Conservation (phyloP, 2,113 vertebrate species). For the Oxyura jamaicensis region DNA sequence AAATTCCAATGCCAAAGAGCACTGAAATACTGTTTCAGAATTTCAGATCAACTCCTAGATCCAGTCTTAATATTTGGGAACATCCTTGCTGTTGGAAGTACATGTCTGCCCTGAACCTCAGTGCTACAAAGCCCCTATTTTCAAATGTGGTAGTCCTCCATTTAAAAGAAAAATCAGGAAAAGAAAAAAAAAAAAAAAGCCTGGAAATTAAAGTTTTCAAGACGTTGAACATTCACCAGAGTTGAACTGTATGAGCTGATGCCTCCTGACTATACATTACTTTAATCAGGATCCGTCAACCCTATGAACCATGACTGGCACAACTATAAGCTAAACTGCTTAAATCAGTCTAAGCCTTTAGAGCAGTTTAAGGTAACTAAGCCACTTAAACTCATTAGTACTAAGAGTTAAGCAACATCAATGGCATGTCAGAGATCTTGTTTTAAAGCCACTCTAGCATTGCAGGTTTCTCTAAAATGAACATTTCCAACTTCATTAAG, state of each 20-base stretch:
- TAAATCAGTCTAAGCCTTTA: background rate
- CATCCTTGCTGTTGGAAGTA: background rate
- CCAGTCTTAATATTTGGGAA: background rate
- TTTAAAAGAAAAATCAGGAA: background rate
- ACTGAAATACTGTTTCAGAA: background rate
- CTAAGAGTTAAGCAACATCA: constrained; percentile 11
- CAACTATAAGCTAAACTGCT: constrained; percentile 1
- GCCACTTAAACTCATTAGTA: background rate
- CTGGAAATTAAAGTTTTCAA: background rate
- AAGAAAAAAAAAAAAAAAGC: background rate
- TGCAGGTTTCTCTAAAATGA: background rate
- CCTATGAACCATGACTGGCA: background rate
- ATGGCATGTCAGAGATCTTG: background rate
- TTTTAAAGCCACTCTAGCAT: background rate
- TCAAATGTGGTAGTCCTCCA: background rate
- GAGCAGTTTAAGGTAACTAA: constrained; percentile 34
- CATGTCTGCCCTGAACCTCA: background rate
- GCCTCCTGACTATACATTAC: background rate
- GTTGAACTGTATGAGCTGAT: background rate
- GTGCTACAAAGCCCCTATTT: background rate
- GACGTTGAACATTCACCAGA: background rate
- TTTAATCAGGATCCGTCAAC: background rate
- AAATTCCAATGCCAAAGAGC: background rate
- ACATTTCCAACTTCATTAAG: background rate
- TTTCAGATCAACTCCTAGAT: background rate